Evolutionary conservation across 1,140 invertebrate species (phyloP), one percentile per base, ranked within the genome.

Genomic region (Ericerus pela): DNA sequence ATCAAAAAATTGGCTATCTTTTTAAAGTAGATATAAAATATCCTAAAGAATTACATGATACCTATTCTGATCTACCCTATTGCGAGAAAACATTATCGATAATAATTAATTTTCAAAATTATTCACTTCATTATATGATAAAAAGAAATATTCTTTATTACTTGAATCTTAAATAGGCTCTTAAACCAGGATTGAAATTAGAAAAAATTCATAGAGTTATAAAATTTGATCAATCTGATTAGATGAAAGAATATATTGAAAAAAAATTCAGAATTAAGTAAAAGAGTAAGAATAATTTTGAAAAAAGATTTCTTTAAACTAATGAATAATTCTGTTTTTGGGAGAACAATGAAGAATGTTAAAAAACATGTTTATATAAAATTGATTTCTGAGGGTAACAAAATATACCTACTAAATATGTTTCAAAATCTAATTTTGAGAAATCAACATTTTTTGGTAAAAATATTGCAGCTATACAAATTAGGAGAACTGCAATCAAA

Each of bases 1-100:
- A n/a, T n/a, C n/a, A n/a, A 16, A n/a, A 28, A 26, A 53, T 1
- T 5, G 51, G 56, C 0, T 54, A 54, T 26, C n/a, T 57, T 6
- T 53, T 57, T 10, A 51, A 57, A 4, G 51, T 41, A n/a, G 56
- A 57, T 53, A 14, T 54, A 28, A 20, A 16, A 24, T 57, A 57
- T 53, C 51, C 51, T 10, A 20, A 53, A 53, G 26, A 30, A 11
- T 22, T 57, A 18, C 56, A 57, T 1, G 51, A 54, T n/a, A 12
- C 3, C 6, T 51, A 57, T 29, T 31, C 37, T 26, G 51, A 54
- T 38, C 22, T 57, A 16, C 51, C 33, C 14, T 37, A 31, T 11
- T 11, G 5, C 11, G n/a, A n/a, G 20, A 47, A 36, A 27, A 53
- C 47, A 31, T 20, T 8, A 26, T 16, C 27, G 5, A 31, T 31